Conservation (phyloP, 2,888 invertebrate species). For the Harmothoe impar region DNA sequence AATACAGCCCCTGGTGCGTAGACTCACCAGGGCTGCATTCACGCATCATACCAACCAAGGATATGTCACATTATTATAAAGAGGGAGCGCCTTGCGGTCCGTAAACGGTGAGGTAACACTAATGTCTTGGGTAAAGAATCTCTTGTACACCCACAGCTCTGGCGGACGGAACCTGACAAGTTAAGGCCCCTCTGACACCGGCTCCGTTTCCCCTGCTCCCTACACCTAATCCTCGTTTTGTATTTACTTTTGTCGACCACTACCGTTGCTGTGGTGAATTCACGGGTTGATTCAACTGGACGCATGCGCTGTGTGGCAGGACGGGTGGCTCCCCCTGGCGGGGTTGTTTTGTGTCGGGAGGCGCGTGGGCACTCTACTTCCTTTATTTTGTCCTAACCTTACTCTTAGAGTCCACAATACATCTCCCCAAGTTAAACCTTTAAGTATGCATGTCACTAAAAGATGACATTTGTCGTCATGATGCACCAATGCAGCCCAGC, state of each 20-base stretch:
- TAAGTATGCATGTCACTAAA: too few relatives aligned
- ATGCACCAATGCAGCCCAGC: too few relatives aligned
- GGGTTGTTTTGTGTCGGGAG: not conserved
- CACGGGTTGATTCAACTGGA: not conserved
- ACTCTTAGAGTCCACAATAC: not conserved
- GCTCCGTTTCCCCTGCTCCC: not conserved
- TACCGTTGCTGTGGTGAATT: not conserved
- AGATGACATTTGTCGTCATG: too few relatives aligned
- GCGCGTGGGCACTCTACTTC: constrained; percentile 48
- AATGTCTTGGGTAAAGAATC: not conserved
- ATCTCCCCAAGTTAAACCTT: too few relatives aligned
- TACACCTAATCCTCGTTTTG: too few relatives aligned
- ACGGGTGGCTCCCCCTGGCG: not conserved
- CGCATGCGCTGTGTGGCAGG: not conserved
- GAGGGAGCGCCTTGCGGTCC: too few relatives aligned
- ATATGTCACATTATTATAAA: too few relatives aligned
- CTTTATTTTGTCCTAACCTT: not conserved
- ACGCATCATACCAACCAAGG: too few relatives aligned
- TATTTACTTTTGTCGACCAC: too few relatives aligned
- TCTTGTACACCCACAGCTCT: not conserved
- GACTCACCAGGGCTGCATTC: too few relatives aligned
- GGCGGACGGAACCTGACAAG: not conserved
- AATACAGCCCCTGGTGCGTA: too few relatives aligned
- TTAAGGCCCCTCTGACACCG: not conserved
- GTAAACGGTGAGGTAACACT: not conserved